Percentiles rank a stretch among this genome's conserved stretches.
phyloP scores from a whole-genome alignment of 2,113 vertebrate genomes.

The Polypterus bichir region DNA sequence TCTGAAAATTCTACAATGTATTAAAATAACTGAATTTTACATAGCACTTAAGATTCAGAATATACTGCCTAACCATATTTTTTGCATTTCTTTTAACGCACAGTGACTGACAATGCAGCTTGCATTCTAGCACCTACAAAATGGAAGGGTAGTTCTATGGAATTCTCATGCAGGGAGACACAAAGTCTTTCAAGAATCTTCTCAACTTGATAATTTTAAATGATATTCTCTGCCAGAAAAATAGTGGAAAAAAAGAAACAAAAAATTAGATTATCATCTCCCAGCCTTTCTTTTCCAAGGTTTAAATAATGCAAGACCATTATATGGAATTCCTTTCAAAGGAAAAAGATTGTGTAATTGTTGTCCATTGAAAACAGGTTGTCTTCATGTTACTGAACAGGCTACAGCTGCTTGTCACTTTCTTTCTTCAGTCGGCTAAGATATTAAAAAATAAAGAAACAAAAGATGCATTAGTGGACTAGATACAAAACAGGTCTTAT shows the following conservation, averaged over 20 bases:
- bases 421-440: slow-evolving; percentile 97
- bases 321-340: slow-evolving; percentile 44
- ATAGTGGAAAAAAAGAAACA: slow-evolving; percentile 43
- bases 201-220: slow-evolving; percentile 65
- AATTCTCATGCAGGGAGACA: slow-evolving; percentile 85
- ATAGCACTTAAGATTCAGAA: slow-evolving; percentile 89
- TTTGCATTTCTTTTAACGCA: slow-evolving; percentile 58
- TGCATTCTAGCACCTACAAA: slow-evolving; percentile 84
- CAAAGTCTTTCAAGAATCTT: slow-evolving; percentile 67
- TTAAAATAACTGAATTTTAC: slow-evolving; percentile 98
- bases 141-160: slow-evolving; percentile 62
- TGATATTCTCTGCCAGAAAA: slow-evolving; percentile 32
- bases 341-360: slow-evolving; percentile 11
- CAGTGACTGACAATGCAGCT: slow-evolving; percentile 66
- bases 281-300: slow-evolving; percentile 52
- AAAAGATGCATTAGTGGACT: neutral
- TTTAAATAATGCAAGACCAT: slow-evolving; percentile 51
- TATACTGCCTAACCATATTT: slow-evolving; percentile 61
- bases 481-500: neutral
- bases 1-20: slow-evolving; percentile 96
- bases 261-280: slow-evolving; percentile 66
- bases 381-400: slow-evolving; percentile 53
- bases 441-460: slow-evolving; percentile 23
- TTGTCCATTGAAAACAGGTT: slow-evolving; percentile 8
- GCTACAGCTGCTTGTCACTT: slow-evolving; percentile 97